Evolutionary conservation across 2,888 invertebrate genomes (phyloP), one percentile per base, ranked within the genome.

Genomic region (Drosophila prostipennis): DNA sequence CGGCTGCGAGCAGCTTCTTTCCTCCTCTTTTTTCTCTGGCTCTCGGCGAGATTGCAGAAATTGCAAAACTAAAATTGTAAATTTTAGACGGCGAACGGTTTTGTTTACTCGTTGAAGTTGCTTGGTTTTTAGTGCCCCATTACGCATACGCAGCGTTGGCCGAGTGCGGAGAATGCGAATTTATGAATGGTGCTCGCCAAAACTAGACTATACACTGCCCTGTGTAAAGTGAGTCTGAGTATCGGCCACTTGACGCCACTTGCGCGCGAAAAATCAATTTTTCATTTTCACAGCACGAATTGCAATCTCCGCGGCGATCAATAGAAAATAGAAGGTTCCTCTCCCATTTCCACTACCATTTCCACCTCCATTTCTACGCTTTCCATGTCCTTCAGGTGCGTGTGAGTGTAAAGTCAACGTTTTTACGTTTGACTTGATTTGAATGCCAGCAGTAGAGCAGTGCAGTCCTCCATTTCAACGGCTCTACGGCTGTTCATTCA

Each of bases 341-440:
- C 29, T 0, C 7, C 29, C 29, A 29, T 29, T 29, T 29, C 29
- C 29, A 29, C 0, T 29, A 4, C 34, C 34, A 34, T 13, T 13
- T 29, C 29, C 29, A 1, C 6, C 6, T 26, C 26, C 26, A 34
- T 34, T 34, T 26, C 26, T 6, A 6, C 6, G 1, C 2, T 2
- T 19, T 14, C 29, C 29, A 46, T 32, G 70, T 67, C 53, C 80
- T 77, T 76, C 61, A 74, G 65, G 76, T 74, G 72, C 59, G 72
- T 80, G 80, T 68, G 78, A 70, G 80, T 72, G 84, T 69, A 72
- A 74, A 76, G 79, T 80, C 86, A 74, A 76, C 85, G 88, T 83
- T 86, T 86, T 83, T 45, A 74, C 88, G 86, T 78, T 73, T 72
- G 87, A 88, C 84, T 86, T 78, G 76, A 73, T 80, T 83, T 86